phyloP scores from a whole-genome alignment of 2,888 invertebrate genomes.

The Metallyticus violacea region DNA sequence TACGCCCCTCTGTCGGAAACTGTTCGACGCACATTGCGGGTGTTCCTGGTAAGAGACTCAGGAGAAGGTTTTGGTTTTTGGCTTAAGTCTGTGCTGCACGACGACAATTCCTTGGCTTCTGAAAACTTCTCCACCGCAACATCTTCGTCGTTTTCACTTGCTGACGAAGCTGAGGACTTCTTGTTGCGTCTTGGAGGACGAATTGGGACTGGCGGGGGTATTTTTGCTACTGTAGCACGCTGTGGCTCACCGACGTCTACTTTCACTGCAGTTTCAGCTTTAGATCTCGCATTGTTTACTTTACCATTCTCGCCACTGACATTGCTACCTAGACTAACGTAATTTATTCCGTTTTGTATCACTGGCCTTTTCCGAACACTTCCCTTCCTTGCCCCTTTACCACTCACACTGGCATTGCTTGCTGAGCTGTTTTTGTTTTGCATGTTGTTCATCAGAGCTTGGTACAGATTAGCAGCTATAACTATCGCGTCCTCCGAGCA shows the following conservation, averaged over 20 bases:
- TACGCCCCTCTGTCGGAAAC: constrained; percentile 39
- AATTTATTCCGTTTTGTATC: constrained; percentile 64
- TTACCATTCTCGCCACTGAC: constrained; percentile 8
- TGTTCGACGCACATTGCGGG: constrained; percentile 31
- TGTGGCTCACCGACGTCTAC: not conserved
- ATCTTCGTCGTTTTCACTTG: constrained; percentile 49
- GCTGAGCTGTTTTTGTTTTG: no score
- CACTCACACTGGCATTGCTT: no score
- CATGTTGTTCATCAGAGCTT: constrained; percentile 81
- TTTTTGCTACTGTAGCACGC: not conserved
- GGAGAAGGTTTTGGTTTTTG: no score
- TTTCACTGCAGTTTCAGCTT: not conserved
- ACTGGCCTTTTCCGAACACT: no score
- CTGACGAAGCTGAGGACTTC: constrained; percentile 60
- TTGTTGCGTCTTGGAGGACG: constrained; percentile 75
- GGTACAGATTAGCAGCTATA: constrained; percentile 86
- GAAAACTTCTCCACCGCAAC: constrained; percentile 39
- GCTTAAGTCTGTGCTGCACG: no score
- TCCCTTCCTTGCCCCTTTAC: not conserved
- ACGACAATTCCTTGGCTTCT: constrained; percentile 45
- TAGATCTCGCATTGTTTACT: not conserved
- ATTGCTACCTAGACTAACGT: constrained; percentile 62
- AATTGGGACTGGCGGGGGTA: constrained; percentile 51
- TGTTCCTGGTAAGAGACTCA: no score
- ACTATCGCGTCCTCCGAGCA: constrained; percentile 88